Percentiles rank a stretch among this genome's conserved stretches.
These are phyloP conservation scores for Sorex fumeus DNA, from an alignment of 2,113 vertebrate species.

Conservation along the genomic window DNA sequence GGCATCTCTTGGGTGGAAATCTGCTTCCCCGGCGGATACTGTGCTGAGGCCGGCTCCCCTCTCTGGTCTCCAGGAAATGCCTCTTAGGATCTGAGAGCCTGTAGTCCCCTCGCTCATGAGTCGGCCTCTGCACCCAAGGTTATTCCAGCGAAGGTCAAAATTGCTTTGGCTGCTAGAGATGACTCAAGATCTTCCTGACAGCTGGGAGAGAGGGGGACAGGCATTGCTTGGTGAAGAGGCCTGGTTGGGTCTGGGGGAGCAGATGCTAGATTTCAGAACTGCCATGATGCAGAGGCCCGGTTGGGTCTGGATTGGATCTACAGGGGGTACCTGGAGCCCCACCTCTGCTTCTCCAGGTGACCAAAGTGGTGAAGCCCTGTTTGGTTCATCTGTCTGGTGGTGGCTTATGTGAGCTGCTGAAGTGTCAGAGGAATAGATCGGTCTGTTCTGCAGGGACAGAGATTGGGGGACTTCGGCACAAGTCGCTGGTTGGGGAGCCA, in stretches of 20 bases:
- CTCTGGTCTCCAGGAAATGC: neutral
- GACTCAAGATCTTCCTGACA: neutral
- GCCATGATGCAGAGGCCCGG: neutral
- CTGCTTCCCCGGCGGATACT: fast-evolving
- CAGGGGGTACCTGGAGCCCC: neutral
- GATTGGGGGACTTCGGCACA: neutral
- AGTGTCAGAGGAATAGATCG: neutral
- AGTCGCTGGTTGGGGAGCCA: neutral
- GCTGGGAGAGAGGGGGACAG: too few species aligned
- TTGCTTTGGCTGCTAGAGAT: neutral
- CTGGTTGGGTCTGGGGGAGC: too few species aligned
- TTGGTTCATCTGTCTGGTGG: neutral
- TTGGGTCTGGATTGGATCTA: too few species aligned
- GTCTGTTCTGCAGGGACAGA: neutral
- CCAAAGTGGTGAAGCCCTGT: too few species aligned
- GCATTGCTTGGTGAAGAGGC: too few species aligned
- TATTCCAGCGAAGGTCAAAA: neutral
- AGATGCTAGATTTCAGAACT: neutral
- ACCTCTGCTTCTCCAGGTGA: neutral
- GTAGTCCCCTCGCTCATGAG: neutral
- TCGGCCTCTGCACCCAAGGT: neutral
- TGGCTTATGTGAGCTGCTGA: neutral
- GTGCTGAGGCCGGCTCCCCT: too few species aligned
- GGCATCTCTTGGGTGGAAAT: neutral
- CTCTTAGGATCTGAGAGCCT: neutral